phyloP scores from a whole-genome alignment of 2,113 vertebrate species.

The Cygnus atratus region DNA sequence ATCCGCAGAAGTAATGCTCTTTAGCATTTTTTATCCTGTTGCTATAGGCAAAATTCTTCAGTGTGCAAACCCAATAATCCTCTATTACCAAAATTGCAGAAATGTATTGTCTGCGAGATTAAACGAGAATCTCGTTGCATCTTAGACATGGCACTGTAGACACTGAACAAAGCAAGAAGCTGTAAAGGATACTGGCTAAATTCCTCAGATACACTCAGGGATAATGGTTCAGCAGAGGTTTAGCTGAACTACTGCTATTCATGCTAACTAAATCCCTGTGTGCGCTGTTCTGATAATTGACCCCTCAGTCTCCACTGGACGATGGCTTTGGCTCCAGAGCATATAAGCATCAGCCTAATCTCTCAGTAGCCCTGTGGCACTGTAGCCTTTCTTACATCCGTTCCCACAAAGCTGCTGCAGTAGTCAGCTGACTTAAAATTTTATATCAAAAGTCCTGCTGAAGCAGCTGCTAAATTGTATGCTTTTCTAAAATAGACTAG shows the following conservation, averaged over 20 bases:
- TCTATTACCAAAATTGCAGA: not conserved
- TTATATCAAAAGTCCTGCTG: not conserved
- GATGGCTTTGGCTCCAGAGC: not conserved
- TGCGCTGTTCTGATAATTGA: not conserved
- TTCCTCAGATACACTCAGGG: slow-evolving; percentile 42
- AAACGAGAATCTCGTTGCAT: slow-evolving; percentile 36
- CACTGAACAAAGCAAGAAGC: slow-evolving; percentile 37
- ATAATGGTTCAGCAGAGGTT: slow-evolving; percentile 34
- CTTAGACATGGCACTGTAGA: not conserved
- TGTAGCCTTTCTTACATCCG: not conserved
- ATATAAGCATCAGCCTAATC: not conserved
- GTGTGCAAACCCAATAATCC: slow-evolving; percentile 37
- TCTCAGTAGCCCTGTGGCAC: not conserved
- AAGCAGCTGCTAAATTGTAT: not conserved
- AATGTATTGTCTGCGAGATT: slow-evolving; percentile 34
- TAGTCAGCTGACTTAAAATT: not conserved
- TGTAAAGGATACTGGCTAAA: slow-evolving; percentile 49
- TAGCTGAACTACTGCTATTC: slow-evolving; percentile 38
- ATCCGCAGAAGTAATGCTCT: slow-evolving; percentile 44
- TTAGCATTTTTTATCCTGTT: slow-evolving; percentile 28
- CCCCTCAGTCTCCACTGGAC: not conserved
- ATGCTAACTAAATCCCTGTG: slow-evolving; percentile 13
- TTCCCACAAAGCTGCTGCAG: not conserved
- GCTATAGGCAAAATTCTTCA: slow-evolving; percentile 50
- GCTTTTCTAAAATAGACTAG: not conserved